Percentiles rank a stretch among this genome's conserved stretches.
Evolutionary conservation across 2,888 invertebrate genomes (phyloP).

Genomic region (Cerastis leucographa): DNA sequence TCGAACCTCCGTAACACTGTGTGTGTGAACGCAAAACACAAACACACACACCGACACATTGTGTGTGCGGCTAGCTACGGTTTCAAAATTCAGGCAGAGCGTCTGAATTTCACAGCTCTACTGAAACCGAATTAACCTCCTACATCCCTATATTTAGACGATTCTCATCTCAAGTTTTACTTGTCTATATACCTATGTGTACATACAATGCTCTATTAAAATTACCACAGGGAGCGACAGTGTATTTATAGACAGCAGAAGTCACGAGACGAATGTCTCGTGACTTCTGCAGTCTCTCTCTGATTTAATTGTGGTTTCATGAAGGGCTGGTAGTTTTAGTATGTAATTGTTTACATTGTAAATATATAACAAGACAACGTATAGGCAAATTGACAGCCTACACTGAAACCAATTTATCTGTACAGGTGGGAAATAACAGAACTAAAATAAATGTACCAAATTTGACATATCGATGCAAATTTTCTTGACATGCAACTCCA

Average conservation of each 20-base stretch:
- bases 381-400: neutral
- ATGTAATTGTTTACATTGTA: neutral
- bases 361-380: neutral
- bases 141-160: slow-evolving; percentile 24
- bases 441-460: no score
- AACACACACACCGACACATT: neutral
- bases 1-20: neutral
- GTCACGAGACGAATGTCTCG: neutral
- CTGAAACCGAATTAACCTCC: neutral
- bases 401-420: no score
- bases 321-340: neutral
- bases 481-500: no score
- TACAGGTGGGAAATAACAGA: no score
- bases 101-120: slow-evolving; percentile 16
- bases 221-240: slow-evolving; percentile 3
- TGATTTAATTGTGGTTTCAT: neutral
- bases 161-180: neutral
- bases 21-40: neutral
- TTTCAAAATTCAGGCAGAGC: neutral
- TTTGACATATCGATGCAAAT: no score
- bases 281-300: no score
- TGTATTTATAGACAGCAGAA: neutral
- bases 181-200: neutral
- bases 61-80: neutral
- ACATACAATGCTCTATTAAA: slow-evolving; percentile 14